phyloP scores from a whole-genome alignment of 2,888 invertebrate species.

The Phorcus lineatus region DNA sequence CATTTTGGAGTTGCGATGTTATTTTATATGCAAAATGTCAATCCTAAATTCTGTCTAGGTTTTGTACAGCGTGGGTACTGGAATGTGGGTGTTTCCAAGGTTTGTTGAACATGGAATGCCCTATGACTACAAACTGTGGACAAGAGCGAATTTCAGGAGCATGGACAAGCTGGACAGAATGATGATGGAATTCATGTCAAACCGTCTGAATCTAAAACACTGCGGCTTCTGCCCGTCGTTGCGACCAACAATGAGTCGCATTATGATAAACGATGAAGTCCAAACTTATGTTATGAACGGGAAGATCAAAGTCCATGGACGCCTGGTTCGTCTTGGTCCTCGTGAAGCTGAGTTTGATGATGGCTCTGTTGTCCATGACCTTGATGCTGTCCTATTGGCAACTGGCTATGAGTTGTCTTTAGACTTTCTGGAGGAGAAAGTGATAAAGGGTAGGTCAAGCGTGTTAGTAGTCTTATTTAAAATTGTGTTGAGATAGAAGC shows the following conservation, averaged over 20 bases:
- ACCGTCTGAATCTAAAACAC: not conserved
- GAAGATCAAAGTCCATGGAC: constrained; percentile 66
- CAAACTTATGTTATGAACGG: constrained; percentile 75
- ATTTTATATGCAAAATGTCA: not conserved
- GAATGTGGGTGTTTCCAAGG: not conserved
- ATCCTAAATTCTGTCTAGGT: not conserved
- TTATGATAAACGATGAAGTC: constrained; percentile 75
- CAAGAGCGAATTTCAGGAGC: not conserved
- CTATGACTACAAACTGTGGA: not conserved
- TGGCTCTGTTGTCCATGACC: constrained; percentile 54
- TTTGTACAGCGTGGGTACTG: not conserved
- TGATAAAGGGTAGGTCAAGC: not conserved
- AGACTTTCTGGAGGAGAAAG: not conserved
- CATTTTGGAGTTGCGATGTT: not conserved
- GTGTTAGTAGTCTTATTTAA: no score
- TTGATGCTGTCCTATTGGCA: constrained; percentile 73
- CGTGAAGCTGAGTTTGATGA: constrained; percentile 66
- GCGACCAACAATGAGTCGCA: not conserved
- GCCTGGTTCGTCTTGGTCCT: constrained; percentile 63
- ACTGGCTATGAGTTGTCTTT: constrained; percentile 72
- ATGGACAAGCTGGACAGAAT: not conserved
- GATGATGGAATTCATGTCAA: no score
- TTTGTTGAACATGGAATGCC: not conserved
- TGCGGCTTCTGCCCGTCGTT: not conserved
- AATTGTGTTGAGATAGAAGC: no score